These are phyloP conservation scores for Poeciliopsis turneri DNA, from an alignment of 2,797 vertebrate genomes.

Conservation along the genomic window DNA sequence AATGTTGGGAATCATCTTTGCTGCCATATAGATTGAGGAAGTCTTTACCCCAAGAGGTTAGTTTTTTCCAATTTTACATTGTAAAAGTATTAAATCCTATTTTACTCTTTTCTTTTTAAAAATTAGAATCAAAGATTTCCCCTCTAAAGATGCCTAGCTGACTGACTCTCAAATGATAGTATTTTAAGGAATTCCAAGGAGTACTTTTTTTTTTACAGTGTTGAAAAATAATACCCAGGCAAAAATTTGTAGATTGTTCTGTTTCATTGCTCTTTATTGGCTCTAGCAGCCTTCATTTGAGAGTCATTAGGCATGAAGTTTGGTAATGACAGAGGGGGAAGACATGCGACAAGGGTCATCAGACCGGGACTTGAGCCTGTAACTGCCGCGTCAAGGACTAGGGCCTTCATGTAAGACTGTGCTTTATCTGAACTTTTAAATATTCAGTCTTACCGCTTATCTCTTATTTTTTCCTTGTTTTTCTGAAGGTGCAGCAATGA, in stretches of 20 bases:
- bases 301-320: too few relatives aligned
- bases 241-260: background rate
- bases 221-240: background rate
- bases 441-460: constrained; percentile 26
- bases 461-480: background rate
- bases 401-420: too few relatives aligned
- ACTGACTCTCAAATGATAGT: background rate
- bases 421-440: background rate
- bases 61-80: background rate
- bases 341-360: too few relatives aligned
- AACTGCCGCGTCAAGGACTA: too few relatives aligned
- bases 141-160: background rate
- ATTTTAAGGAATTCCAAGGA: background rate
- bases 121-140: background rate
- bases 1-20: background rate
- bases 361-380: too few relatives aligned
- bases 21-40: background rate
- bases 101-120: background rate
- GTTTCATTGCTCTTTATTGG: background rate
- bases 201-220: background rate
- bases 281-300: too few relatives aligned
- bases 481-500: background rate
- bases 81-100: background rate
- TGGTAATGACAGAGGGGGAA: too few relatives aligned
- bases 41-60: background rate